phyloP scores from a whole-genome alignment of 2,888 invertebrate genomes.

The Synanthedon vespiformis region DNA sequence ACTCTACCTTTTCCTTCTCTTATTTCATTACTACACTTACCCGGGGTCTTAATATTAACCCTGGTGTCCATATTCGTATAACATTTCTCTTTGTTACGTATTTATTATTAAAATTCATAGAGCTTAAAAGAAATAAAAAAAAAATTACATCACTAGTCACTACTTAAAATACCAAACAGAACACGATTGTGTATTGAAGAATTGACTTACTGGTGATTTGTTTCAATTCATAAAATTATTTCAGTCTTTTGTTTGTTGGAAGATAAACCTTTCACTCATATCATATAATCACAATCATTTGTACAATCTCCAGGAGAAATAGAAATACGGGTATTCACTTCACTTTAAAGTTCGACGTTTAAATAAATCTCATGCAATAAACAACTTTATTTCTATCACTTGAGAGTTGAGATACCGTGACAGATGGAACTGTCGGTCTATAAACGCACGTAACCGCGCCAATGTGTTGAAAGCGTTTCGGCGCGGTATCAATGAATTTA shows the following conservation, averaged over 20 bases:
- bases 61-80: not conserved
- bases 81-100: not conserved
- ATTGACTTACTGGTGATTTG: not conserved
- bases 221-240: not conserved
- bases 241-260: conserved; percentile 1
- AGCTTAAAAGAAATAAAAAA: not conserved
- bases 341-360: not conserved
- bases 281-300: conserved; percentile 25
- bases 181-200: not conserved
- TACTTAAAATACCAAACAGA: not conserved
- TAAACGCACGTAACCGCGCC: conserved; percentile 29
- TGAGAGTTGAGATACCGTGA: not conserved
- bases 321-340: not conserved
- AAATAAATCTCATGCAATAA: not conserved
- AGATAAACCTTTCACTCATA: conserved; percentile 31
- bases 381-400: not conserved
- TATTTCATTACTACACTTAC: no score
- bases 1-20: no score
- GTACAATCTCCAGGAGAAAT: conserved; percentile 25
- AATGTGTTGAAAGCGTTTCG: conserved; percentile 25
- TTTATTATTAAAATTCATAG: not conserved
- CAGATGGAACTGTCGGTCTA: not conserved
- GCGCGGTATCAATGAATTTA: conserved; percentile 19
- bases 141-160: not conserved
- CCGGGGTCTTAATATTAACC: not conserved